These are phyloP conservation scores for Podarcis cretensis DNA, from an alignment of 2,113 vertebrate species.

Conservation along the genomic window DNA sequence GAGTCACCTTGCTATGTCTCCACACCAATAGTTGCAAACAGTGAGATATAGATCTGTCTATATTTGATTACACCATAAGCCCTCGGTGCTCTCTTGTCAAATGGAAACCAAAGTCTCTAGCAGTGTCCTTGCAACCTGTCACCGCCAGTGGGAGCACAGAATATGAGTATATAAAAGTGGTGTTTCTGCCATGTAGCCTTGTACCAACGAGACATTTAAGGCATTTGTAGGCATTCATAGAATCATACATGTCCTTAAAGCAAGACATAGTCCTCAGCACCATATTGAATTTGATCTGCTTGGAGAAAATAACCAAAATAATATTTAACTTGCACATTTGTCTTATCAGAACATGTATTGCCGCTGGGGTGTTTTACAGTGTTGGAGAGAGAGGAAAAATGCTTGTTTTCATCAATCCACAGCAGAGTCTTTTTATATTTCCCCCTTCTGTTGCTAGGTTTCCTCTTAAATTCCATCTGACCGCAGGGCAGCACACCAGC, in stretches of 20 bases:
- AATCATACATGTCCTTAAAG: not conserved
- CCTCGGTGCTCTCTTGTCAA: not conserved
- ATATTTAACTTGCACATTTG: conserved; percentile 51
- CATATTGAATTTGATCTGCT: not conserved
- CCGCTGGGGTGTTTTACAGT: not conserved
- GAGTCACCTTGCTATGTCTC: no score
- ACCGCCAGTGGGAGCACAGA: not conserved
- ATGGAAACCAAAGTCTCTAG: not conserved
- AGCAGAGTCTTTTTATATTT: not conserved
- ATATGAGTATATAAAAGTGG: not conserved
- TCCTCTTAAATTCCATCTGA: not conserved
- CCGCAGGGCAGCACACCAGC: not conserved
- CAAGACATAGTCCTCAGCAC: not conserved
- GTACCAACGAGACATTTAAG: conserved; percentile 5
- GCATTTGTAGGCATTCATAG: not conserved
- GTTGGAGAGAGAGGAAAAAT: not conserved
- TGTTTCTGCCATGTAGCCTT: not conserved
- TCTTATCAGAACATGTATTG: conserved; percentile 4
- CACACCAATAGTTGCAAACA: no score
- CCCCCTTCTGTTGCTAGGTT: not conserved
- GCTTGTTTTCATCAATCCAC: not conserved
- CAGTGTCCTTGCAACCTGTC: not conserved
- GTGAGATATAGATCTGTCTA: no score
- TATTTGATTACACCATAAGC: not conserved
- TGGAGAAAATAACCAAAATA: not conserved